Evolutionary conservation across 2,797 vertebrate species (phyloP).

Genomic region (Aphelocoma californica): DNA sequence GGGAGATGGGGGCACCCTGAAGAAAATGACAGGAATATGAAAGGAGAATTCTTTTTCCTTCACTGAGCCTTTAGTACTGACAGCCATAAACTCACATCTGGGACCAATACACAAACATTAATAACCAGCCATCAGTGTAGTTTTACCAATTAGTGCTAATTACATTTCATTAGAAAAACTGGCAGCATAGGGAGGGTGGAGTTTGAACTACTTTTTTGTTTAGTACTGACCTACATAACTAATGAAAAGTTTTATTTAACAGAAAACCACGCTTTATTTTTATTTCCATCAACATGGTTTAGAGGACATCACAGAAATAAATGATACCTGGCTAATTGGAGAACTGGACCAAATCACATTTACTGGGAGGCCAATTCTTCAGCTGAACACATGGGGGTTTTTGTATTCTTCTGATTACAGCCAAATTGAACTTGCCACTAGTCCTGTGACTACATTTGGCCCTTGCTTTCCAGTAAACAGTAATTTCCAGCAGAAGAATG

Average conservation of each 20-base stretch:
- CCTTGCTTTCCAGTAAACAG: background rate
- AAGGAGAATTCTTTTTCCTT: background rate
- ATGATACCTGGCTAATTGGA: background rate
- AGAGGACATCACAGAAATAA: background rate
- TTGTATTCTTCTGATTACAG: background rate
- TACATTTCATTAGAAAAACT: conserved; percentile 18
- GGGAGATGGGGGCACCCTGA: background rate
- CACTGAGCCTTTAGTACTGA: background rate
- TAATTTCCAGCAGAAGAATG: background rate
- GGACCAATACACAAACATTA: conserved; percentile 14
- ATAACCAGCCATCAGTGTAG: background rate
- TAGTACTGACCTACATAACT: conserved; percentile 22
- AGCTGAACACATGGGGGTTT: background rate
- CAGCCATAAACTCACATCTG: background rate
- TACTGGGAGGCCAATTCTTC: background rate
- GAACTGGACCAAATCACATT: background rate
- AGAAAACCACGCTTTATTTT: background rate
- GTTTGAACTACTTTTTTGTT: background rate
- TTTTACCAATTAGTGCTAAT: conserved; percentile 37
- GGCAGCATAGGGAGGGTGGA: background rate
- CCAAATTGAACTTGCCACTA: background rate
- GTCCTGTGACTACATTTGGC: background rate
- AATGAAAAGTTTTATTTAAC: conserved; percentile 23
- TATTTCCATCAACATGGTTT: background rate
- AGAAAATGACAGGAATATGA: background rate